These are phyloP conservation scores for Rotaria macrura DNA, from an alignment of 2,888 invertebrate genomes.

Conservation along the genomic window DNA sequence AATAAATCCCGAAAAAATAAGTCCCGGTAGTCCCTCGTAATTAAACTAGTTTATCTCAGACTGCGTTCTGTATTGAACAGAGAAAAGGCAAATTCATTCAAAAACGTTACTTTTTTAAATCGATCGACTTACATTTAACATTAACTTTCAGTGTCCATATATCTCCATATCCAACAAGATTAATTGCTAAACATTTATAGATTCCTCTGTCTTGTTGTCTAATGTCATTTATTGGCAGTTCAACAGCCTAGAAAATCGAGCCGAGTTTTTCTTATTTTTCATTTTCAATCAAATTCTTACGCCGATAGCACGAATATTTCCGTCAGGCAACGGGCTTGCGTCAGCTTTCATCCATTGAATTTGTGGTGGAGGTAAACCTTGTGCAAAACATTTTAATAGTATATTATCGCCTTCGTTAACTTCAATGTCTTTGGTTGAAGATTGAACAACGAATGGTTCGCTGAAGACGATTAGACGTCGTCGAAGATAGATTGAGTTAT, in stretches of 20 bases:
- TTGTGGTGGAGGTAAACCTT: slow-evolving; percentile 30
- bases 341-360: slow-evolving; percentile 34
- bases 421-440: slow-evolving; percentile 33
- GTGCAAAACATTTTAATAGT: slow-evolving; percentile 30
- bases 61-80: too few relatives aligned
- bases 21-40: too few relatives aligned
- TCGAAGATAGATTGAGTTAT: slow-evolving; percentile 22
- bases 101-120: not conserved
- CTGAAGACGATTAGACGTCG: slow-evolving; percentile 28
- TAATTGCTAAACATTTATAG: slow-evolving; percentile 32
- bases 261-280: too few relatives aligned
- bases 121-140: slow-evolving; percentile 32
- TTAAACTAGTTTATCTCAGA: too few relatives aligned
- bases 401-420: slow-evolving; percentile 26
- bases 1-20: too few relatives aligned
- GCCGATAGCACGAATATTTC: slow-evolving; percentile 28
- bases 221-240: slow-evolving; percentile 26
- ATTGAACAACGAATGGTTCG: slow-evolving; percentile 31
- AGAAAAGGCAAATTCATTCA: too few relatives aligned
- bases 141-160: slow-evolving; percentile 33
- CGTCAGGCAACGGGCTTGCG: slow-evolving; percentile 28
- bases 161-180: slow-evolving; percentile 32
- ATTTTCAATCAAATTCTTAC: not conserved
- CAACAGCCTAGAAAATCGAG: slow-evolving; percentile 13
- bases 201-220: slow-evolving; percentile 25